These are phyloP conservation scores for Tachysurus fulvidraco DNA, from an alignment of 2,113 vertebrate genomes.

Conservation along the genomic window DNA sequence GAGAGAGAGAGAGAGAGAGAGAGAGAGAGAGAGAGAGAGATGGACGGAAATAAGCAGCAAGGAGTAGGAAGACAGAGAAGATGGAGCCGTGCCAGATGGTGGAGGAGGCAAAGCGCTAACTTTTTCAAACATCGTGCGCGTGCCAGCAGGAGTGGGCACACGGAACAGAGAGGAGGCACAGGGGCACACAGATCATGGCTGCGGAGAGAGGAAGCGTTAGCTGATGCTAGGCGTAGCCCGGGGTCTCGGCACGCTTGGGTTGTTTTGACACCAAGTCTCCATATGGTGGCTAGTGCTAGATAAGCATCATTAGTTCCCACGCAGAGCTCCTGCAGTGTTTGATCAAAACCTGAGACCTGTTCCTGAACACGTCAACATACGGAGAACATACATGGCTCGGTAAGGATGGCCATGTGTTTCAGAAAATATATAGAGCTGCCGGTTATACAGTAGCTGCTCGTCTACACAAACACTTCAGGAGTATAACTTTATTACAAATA, in stretches of 20 bases:
- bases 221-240: conserved; percentile 30
- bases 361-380: not conserved
- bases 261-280: conserved; percentile 25
- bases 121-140: conserved; percentile 46
- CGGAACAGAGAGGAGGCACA: conserved; percentile 37
- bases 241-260: conserved; percentile 13
- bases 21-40: conserved; percentile 7
- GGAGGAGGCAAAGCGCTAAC: conserved; percentile 41
- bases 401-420: not conserved
- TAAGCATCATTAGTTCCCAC: conserved; percentile 39
- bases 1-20: conserved; percentile 8
- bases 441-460: not conserved
- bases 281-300: conserved; percentile 41
- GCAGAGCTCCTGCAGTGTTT: not conserved
- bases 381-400: not conserved
- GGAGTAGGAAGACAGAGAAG: conserved; percentile 30
- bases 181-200: conserved; percentile 38
- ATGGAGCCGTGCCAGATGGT: conserved; percentile 55
- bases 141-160: conserved; percentile 51
- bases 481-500: not conserved
- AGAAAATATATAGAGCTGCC: not conserved
- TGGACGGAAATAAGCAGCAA: not conserved
- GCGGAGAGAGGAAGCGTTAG: conserved; percentile 23
- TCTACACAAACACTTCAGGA: not conserved
- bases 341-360: conserved; percentile 24